Evolutionary conservation across 2,113 vertebrate species (phyloP), one percentile per base, ranked within the genome.

Genomic region (Emydura subglobosa): DNA sequence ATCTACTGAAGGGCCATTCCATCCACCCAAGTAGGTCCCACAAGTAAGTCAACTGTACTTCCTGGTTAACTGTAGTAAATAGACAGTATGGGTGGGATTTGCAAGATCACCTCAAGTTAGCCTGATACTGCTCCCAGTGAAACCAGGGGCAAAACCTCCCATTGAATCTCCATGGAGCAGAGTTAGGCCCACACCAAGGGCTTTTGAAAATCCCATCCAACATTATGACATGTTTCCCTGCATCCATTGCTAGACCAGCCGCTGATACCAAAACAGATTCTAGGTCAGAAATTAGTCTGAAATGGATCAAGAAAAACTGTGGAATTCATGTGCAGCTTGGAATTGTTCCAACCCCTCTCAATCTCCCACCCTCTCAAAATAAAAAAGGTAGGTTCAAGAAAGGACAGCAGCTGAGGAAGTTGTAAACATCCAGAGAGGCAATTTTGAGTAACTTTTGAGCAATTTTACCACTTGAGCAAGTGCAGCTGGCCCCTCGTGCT

Each of bases 291-390:
- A 93, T 50, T 65, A 93, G 96, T 95, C 95, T 94, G 85, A 65
- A 16, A 6, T 4, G 79, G 96, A 97, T 97, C 95, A 97, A 97
- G 87, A 93, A 94, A 96, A 96, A 97, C 92, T 83, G 88, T 31
- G 50, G 57, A 81, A 93, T 93, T 93, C 50, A 0, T 54, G 82
- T 83, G 90, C 74, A 85, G 95, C 95, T 89, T 93, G 94, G 92
- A 91, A 97, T 96, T 88, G 90, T 89, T 96, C 89, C 55, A 82
- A 74, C 79, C 47, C 81, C 81, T 11, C 34, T 22, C 19, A 21
- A 91, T 82, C 83, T 54, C 94, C 78, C 83, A 55, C 34, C 84
- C 42, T 72, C 55, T 87, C 68, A 92, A 82, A 83, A 44, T 50
- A 79, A 10, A 44, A 80, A 85, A 92, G 61, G 16, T 59, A 65